Evolutionary conservation across 1,140 invertebrate genomes (phyloP).

Genomic region (Himalopsyche phryganea): DNA sequence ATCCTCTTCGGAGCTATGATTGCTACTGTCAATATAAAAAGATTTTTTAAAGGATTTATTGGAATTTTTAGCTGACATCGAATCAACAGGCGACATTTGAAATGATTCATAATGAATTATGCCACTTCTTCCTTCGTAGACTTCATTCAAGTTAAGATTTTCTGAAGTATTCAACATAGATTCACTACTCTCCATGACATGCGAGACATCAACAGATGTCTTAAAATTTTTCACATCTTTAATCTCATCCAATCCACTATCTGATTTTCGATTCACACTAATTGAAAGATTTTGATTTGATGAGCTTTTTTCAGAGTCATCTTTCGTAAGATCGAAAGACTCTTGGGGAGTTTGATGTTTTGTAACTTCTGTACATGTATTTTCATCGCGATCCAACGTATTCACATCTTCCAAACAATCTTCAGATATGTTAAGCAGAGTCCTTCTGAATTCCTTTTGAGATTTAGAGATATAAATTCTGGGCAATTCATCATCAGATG

Average conservation of each 20-base stretch:
- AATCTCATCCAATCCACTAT: too few relatives aligned
- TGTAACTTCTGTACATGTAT: too few relatives aligned
- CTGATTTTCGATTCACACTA: too few relatives aligned
- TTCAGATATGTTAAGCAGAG: background rate
- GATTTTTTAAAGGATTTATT: conserved; percentile 2
- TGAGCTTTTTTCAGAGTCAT: background rate
- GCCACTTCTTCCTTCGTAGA: conserved; percentile 23
- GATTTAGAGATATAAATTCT: conserved; percentile 14
- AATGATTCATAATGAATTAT: conserved; percentile 24
- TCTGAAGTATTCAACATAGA: conserved; percentile 3
- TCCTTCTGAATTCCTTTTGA: background rate
- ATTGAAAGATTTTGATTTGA: background rate
- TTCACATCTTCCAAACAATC: too few relatives aligned
- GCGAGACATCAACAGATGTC: too few relatives aligned
- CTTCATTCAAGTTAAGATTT: conserved; percentile 8
- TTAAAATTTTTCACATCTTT: too few relatives aligned
- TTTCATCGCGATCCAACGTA: too few relatives aligned
- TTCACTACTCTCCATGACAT: background rate
- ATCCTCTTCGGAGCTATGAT: background rate
- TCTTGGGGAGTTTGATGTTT: background rate
- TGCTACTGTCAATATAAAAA: background rate
- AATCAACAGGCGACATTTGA: background rate
- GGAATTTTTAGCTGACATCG: background rate
- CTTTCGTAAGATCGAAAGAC: conserved; percentile 8
- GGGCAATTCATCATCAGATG: conserved; percentile 20